Conservation (phyloP, 2,113 vertebrate species). For the Mustela nigripes region DNA sequence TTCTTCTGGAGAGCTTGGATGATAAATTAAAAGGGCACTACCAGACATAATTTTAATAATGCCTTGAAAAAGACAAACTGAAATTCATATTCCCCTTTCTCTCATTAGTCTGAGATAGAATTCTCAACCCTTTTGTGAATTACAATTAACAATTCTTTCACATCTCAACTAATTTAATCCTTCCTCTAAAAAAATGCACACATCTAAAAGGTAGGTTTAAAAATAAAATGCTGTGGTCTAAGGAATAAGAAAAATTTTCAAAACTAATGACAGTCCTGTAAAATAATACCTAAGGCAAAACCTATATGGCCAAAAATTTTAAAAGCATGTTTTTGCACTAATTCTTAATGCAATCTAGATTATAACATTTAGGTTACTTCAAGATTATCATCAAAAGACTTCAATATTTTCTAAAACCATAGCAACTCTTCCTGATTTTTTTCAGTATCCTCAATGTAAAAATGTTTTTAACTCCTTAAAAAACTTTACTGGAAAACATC, state of each 20-base stretch:
- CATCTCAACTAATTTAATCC: slow-evolving; percentile 22
- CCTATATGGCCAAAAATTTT: neutral
- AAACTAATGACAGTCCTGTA: slow-evolving; percentile 59
- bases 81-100: neutral
- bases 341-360: slow-evolving; percentile 18
- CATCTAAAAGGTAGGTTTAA: neutral
- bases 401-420: neutral
- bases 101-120: neutral
- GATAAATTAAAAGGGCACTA: slow-evolving; percentile 24
- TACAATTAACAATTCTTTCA: neutral
- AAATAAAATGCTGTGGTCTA: slow-evolving; percentile 6
- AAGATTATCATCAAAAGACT: slow-evolving; percentile 48
- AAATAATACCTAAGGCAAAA: slow-evolving; percentile 59
- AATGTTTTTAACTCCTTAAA: slow-evolving; percentile 33
- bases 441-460: neutral
- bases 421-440: neutral
- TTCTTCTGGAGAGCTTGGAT: neutral
- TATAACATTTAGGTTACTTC: slow-evolving; percentile 13
- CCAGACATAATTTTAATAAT: neutral
- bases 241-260: slow-evolving; percentile 43
- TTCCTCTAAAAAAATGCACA: slow-evolving; percentile 30
- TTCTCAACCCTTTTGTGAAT: neutral
- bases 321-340: neutral
- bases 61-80: slow-evolving; percentile 30
- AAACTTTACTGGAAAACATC: slow-evolving; percentile 28